phyloP scores from a whole-genome alignment of 2,113 vertebrate species.

The Oreochromis tanganicae region DNA sequence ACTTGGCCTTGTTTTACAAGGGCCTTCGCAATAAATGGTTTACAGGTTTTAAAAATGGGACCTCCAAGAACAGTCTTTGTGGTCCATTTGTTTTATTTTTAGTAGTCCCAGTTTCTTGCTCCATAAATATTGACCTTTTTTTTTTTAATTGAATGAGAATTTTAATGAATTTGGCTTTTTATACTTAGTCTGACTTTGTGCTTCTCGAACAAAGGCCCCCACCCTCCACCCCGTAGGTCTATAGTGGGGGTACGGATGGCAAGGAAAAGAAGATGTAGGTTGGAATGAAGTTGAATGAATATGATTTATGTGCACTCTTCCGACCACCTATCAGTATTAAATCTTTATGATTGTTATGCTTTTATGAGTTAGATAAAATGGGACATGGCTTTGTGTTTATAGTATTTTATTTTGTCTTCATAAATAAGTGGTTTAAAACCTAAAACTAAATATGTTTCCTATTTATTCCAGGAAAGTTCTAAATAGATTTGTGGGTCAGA shows the following conservation, averaged over 20 bases:
- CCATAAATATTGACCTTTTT: neutral
- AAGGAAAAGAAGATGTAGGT: neutral
- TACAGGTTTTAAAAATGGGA: slow-evolving; percentile 14
- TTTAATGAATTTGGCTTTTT: neutral
- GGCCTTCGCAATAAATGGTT: neutral
- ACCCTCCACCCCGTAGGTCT: neutral
- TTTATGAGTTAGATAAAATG: neutral
- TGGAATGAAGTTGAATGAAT: neutral
- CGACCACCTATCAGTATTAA: neutral
- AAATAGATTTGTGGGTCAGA: neutral
- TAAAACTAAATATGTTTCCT: neutral
- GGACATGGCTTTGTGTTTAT: neutral
- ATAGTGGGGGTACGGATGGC: neutral
- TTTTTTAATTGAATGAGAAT: neutral
- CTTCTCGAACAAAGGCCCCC: neutral
- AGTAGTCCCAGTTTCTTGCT: neutral
- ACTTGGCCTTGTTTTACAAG: slow-evolving; percentile 22
- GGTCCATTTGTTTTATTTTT: slow-evolving; percentile 23
- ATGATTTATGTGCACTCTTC: neutral
- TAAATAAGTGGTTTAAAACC: neutral
- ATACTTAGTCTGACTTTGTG: neutral
- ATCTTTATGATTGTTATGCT: neutral
- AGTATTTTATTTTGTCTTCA: neutral
- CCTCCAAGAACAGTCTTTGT: neutral
- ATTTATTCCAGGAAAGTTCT: neutral